Base-by-base conservation (phyloP, 1,140 invertebrate genomes). In the Drosophila elegans region DNA sequence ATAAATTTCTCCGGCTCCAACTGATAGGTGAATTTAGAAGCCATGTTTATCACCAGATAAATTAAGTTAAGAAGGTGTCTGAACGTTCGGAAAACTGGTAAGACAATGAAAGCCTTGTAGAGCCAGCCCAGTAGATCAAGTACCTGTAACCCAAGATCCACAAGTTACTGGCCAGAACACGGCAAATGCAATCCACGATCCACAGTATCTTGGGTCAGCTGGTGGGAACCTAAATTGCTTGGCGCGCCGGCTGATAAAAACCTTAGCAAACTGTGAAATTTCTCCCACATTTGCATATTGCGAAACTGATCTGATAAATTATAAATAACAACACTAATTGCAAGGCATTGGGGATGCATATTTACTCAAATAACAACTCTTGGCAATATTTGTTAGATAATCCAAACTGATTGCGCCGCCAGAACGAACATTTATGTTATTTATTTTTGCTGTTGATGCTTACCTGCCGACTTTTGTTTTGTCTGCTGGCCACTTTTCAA, bases 401-500 rank as follows among this genome's bases (percentile, higher is more conserved):
- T 69, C 44, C 48, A 44, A 51, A 46, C 12, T 38, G 12, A 66
- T 41, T 44, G 62, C 66, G 49, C 49, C 49, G 49, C 42, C 39
- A 60, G 79, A 76, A 86, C 83, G 59, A 86, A 88, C 83, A 67
- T 64, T 90, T 6, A 4, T 42, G 25, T 11, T 71, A 12, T 2
- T 1, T 62, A 45, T 68, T 55, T 39, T 21, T 25, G 3, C 48
- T 39, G 32, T 1, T 32, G 32, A 53, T 55, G 81, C 91, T 93
- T 93, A 97, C 96, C 95, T 95, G 89, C 95, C 95, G 27, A 93
- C 91, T 94, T 97, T 97, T 11, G 93, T 93, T 76, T 93, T 92
- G 92, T 97, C 96, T 32, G 96, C 73, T 34, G 96, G 96, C 96
- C 96, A 97, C 91, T 95, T 95, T 91, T 97, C 95, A 71, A 97